Conservation (phyloP, 2,797 vertebrate genomes). For the Uromys caudimaculatus region DNA sequence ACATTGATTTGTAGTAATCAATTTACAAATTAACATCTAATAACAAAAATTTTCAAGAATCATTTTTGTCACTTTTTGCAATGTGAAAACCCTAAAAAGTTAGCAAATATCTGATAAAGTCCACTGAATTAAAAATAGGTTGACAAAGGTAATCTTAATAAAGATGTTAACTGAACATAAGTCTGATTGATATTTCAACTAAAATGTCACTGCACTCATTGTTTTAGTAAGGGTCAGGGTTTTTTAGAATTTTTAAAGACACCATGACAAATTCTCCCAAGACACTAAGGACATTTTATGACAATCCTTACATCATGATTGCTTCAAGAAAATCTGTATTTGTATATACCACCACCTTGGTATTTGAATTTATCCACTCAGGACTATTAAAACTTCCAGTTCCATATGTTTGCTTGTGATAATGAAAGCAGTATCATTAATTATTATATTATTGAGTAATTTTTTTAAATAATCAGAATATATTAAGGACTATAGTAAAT, state of each 20-base stretch:
- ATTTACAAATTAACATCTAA: slow-evolving; percentile 38
- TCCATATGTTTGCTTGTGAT: slow-evolving; percentile 2
- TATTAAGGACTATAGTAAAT: not conserved
- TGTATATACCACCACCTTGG: not conserved
- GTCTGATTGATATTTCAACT: not conserved
- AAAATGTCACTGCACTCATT: not conserved
- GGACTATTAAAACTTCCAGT: not conserved
- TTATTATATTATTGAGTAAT: not conserved
- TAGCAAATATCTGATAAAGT: slow-evolving; percentile 20
- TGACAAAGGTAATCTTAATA: not conserved
- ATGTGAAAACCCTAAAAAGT: not conserved
- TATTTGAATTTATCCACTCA: not conserved
- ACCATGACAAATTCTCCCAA: not conserved
- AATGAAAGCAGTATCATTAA: not conserved
- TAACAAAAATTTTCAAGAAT: not conserved
- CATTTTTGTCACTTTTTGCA: not conserved
- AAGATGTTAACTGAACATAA: not conserved
- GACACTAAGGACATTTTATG: not conserved
- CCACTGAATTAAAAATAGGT: not conserved
- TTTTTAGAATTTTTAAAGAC: not conserved
- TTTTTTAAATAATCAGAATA: not conserved
- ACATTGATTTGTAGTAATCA: not conserved
- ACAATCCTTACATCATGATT: not conserved
- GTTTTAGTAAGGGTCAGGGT: not conserved
- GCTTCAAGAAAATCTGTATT: slow-evolving; percentile 1